These are phyloP conservation scores for Dryas iulia DNA, from an alignment of 1,140 invertebrate species.

Conservation along the genomic window DNA sequence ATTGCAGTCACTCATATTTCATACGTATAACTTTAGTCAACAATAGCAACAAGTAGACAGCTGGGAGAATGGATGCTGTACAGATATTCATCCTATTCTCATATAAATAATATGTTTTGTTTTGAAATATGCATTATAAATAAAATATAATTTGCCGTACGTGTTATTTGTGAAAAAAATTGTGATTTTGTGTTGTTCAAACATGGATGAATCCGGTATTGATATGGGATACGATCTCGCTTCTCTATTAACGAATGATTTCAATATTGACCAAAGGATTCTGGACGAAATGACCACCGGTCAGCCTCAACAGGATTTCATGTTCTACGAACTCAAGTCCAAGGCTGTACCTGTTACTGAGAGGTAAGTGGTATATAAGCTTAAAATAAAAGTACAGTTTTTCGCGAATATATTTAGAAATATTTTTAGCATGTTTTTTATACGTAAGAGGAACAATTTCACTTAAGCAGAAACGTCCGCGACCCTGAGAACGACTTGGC, in stretches of 20 bases:
- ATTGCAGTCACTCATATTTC: conserved; percentile 59
- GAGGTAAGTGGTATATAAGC: conserved; percentile 82
- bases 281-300: conserved; percentile 79
- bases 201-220: conserved; percentile 85
- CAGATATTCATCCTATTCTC: conserved; percentile 51
- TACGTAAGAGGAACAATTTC: conserved; percentile 72
- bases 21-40: conserved; percentile 63
- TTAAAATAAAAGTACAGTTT: conserved; percentile 17
- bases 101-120: conserved; percentile 57
- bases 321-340: conserved; percentile 86
- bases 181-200: conserved; percentile 69
- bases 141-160: conserved; percentile 44
- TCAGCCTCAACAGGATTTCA: conserved; percentile 82
- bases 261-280: conserved; percentile 79
- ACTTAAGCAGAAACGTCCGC: conserved; percentile 53
- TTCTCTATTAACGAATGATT: conserved; percentile 81
- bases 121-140: conserved; percentile 50
- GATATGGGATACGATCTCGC: conserved; percentile 87
- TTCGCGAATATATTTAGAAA: conserved; percentile 49
- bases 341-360: conserved; percentile 83
- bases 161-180: conserved; percentile 59
- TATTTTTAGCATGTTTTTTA: conserved; percentile 65
- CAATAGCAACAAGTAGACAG: conserved; percentile 76
- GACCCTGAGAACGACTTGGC: conserved; percentile 74
- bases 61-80: conserved; percentile 72